phyloP scores from a whole-genome alignment of 1,140 invertebrate species.

The Melanaphis sacchari region DNA sequence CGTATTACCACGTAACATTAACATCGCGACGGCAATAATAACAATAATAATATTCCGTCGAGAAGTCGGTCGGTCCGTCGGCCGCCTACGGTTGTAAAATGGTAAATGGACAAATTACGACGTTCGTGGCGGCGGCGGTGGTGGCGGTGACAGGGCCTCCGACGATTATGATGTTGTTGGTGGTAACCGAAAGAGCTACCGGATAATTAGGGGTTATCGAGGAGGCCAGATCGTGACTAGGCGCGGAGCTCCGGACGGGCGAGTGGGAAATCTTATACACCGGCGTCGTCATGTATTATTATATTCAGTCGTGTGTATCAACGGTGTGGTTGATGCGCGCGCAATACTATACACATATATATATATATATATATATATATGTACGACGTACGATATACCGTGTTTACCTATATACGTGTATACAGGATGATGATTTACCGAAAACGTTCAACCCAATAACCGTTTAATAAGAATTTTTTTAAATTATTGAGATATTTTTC shows the following conservation, averaged over 20 bases:
- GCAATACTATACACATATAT: no score
- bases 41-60: neutral
- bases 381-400: no score
- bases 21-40: neutral
- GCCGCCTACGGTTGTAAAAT: neutral
- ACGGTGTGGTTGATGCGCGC: neutral
- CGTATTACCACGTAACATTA: neutral
- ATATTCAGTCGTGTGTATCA: neutral
- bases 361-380: no score
- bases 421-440: no score
- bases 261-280: conserved; percentile 2
- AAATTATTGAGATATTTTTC: no score
- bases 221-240: conserved; percentile 44
- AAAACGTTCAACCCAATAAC: no score
- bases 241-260: neutral
- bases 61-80: neutral
- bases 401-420: no score
- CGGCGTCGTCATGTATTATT: neutral
- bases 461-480: no score
- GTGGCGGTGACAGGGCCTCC: conserved; percentile 58
- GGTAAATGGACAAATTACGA: conserved; percentile 36
- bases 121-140: neutral
- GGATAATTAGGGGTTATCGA: conserved; percentile 56
- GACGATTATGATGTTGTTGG: conserved; percentile 53
- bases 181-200: conserved; percentile 62